Evolutionary conservation across 1,140 invertebrate genomes (phyloP).

Genomic region (Oncopeltus fasciatus): DNA sequence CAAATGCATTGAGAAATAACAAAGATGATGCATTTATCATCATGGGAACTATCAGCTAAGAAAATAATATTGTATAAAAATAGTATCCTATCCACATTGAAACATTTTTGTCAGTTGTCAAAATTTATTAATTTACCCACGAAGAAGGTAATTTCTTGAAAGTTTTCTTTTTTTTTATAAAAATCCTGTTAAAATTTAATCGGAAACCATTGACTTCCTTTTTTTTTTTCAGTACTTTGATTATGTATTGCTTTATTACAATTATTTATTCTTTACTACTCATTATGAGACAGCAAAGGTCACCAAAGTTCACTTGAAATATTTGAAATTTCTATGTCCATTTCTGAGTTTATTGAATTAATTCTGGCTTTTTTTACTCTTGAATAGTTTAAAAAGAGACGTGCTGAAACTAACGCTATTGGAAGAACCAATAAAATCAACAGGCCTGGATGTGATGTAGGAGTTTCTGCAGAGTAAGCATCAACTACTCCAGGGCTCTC

Average conservation of each 20-base stretch:
- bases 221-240: too few relatives aligned
- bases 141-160: background rate
- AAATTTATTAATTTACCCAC: too few relatives aligned
- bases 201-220: too few relatives aligned
- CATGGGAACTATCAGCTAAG: too few relatives aligned
- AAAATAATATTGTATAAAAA: too few relatives aligned
- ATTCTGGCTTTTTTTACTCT: background rate
- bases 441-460: conserved; percentile 17
- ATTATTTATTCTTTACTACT: too few relatives aligned
- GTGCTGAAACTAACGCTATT: conserved; percentile 11
- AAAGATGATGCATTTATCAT: too few relatives aligned
- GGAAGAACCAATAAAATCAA: conserved; percentile 17
- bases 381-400: conserved; percentile 14
- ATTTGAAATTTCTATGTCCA: conserved; percentile 18
- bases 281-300: conserved; percentile 14
- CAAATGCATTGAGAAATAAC: too few relatives aligned
- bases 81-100: too few relatives aligned
- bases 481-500: conserved; percentile 8
- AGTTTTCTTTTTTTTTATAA: background rate
- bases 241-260: too few relatives aligned
- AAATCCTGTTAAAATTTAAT: too few relatives aligned
- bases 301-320: conserved; percentile 21
- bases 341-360: background rate
- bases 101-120: too few relatives aligned
- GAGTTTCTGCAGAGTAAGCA: conserved; percentile 16